Evolutionary conservation across 2,888 invertebrate species (phyloP).

Genomic region (Rhorus exstirpatorius): DNA sequence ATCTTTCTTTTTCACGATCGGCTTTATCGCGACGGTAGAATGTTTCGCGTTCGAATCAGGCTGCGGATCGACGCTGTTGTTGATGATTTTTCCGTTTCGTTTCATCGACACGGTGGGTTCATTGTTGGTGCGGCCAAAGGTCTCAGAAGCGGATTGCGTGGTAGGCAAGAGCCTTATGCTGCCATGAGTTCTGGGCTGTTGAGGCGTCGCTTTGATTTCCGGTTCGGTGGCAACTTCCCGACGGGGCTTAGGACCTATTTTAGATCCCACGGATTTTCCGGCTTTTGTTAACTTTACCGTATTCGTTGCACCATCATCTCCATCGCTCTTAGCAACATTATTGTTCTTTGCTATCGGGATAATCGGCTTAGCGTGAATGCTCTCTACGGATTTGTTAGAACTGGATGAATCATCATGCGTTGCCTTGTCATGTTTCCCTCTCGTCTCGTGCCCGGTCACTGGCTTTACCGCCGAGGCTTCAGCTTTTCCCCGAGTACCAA

Average conservation of each 20-base stretch:
- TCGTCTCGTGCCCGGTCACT: slow-evolving; percentile 6
- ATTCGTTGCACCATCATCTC: slow-evolving; percentile 7
- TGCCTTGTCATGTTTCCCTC: background rate
- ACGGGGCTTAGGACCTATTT: slow-evolving; percentile 36
- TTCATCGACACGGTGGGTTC: slow-evolving; percentile 18
- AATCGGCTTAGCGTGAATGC: slow-evolving; percentile 55
- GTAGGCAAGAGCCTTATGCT: slow-evolving; percentile 9
- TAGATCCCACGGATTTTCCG: background rate
- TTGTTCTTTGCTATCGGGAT: slow-evolving; percentile 10
- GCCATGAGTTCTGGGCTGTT: slow-evolving; percentile 39
- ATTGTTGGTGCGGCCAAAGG: slow-evolving; percentile 7
- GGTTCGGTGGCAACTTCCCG: slow-evolving; percentile 28
- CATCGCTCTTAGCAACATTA: background rate
- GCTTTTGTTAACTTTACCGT: background rate
- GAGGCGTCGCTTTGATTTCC: slow-evolving; percentile 23
- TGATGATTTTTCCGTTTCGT: slow-evolving; percentile 10
- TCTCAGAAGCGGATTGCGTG: background rate
- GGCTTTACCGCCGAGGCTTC: slow-evolving; percentile 4
- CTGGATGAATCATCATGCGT: slow-evolving; percentile 40
- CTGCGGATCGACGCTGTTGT: background rate
- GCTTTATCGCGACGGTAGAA: slow-evolving; percentile 70
- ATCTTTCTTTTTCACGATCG: slow-evolving; percentile 77
- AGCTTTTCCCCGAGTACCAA: slow-evolving; percentile 14
- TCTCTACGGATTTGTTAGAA: slow-evolving; percentile 23
- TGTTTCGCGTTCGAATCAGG: slow-evolving; percentile 58